These are phyloP conservation scores for Lynx canadensis DNA, from an alignment of 2,113 vertebrate genomes.

Conservation along the genomic window DNA sequence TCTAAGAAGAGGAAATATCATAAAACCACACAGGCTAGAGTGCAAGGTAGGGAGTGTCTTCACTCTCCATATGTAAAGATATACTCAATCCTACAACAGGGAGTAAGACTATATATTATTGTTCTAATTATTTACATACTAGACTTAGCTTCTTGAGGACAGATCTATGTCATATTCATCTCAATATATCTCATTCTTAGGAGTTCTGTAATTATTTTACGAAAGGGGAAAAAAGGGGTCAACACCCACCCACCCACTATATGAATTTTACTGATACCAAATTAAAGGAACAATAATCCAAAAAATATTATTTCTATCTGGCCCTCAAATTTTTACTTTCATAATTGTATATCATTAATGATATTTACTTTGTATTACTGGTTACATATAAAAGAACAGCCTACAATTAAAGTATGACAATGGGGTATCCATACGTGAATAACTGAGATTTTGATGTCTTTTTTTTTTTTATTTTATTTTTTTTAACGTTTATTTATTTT, in stretches of 20 bases:
- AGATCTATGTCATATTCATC: slow-evolving; percentile 17
- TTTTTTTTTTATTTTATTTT: background rate
- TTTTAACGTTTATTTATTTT: too few species aligned
- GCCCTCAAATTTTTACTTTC: slow-evolving; percentile 43
- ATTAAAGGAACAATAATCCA: slow-evolving; percentile 51
- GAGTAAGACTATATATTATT: background rate
- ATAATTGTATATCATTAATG: slow-evolving; percentile 8
- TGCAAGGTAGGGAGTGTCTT: background rate
- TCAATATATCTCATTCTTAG: slow-evolving; percentile 10
- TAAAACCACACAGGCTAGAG: background rate
- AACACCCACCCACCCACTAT: background rate
- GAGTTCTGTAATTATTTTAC: slow-evolving; percentile 11
- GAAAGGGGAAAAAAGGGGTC: background rate
- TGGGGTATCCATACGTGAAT: background rate
- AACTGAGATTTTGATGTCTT: background rate
- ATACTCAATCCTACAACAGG: background rate
- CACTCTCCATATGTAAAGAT: background rate
- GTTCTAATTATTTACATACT: slow-evolving; percentile 3
- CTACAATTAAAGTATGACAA: background rate
- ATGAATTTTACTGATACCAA: slow-evolving; percentile 22
- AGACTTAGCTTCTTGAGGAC: background rate
- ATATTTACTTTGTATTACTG: background rate
- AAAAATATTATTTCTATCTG: slow-evolving; percentile 41
- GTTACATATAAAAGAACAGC: background rate
- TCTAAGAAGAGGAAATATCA: background rate